phyloP scores from a whole-genome alignment of 1,140 invertebrate genomes.

The Drosophila pallidifrons region DNA sequence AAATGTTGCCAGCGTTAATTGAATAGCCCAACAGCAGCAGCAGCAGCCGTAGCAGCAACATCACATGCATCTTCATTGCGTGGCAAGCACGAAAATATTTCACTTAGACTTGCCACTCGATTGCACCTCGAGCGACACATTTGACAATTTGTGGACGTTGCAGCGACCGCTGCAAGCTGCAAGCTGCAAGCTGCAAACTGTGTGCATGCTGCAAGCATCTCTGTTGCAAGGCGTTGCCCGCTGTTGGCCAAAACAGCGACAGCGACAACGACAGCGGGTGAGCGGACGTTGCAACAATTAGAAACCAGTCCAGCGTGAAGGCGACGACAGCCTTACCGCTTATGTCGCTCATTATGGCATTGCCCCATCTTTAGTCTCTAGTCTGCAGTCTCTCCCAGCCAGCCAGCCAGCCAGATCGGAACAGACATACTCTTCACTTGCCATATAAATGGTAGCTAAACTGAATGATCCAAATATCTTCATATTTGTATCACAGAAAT shows the following conservation, averaged over 20 bases:
- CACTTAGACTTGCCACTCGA: slow-evolving; percentile 17
- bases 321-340: slow-evolving; percentile 36
- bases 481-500: too few species aligned
- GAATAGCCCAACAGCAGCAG: slow-evolving; percentile 15
- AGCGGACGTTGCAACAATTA: slow-evolving; percentile 29
- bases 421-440: slow-evolving; percentile 11
- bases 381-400: too few species aligned
- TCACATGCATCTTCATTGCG: slow-evolving; percentile 30
- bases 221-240: slow-evolving; percentile 11
- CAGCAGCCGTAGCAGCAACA: background rate
- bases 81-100: slow-evolving; percentile 36
- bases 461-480: too few species aligned
- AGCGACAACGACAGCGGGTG: background rate
- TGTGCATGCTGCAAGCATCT: background rate
- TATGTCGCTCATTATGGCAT: slow-evolving; percentile 30
- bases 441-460: too few species aligned
- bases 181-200: background rate
- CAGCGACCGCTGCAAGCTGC: background rate
- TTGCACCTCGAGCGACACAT: slow-evolving; percentile 31
- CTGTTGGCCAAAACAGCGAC: slow-evolving; percentile 8
- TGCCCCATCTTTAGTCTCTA: background rate
- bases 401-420: too few species aligned
- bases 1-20: slow-evolving; percentile 49
- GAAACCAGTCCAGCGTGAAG: slow-evolving; percentile 45
- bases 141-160: slow-evolving; percentile 46